Conservation (phyloP, 1,140 invertebrate genomes). For the Drosophila biarmipes region DNA sequence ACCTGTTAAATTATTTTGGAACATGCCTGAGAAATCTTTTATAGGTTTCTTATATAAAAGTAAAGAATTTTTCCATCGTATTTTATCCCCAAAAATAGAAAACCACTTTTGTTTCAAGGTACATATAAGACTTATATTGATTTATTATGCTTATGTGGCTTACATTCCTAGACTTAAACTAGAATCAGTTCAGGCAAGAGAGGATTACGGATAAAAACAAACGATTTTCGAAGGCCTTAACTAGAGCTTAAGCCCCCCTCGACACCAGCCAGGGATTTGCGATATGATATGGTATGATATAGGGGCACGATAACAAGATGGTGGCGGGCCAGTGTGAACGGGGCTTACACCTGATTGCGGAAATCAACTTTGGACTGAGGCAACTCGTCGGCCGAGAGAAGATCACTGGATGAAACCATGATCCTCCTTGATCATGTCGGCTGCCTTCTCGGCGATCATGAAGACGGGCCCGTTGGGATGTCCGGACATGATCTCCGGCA, state of each 20-base stretch:
- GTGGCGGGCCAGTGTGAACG: conserved; percentile 1
- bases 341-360: conserved; percentile 49
- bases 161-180: conserved; percentile 60
- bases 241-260: conserved; percentile 31
- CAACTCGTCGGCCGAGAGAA: neutral
- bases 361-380: conserved; percentile 32
- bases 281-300: neutral
- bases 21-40: no score
- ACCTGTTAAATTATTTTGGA: no score
- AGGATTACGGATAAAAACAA: conserved; percentile 22
- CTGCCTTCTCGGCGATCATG: conserved; percentile 90
- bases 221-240: conserved; percentile 25
- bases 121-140: conserved; percentile 36
- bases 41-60: no score
- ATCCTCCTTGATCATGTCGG: conserved; percentile 88
- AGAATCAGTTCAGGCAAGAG: conserved; percentile 69
- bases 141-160: conserved; percentile 48
- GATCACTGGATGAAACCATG: conserved; percentile 79
- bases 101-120: neutral
- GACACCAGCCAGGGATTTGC: conserved; percentile 1
- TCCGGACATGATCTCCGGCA: conserved; percentile 86
- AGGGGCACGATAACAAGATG: neutral
- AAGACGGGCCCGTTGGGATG: conserved; percentile 88
- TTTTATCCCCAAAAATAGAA: neutral
- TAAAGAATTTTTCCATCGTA: no score